A percentile compares a stretch with the other conserved stretches of the same genome.
Conservation (phyloP, 1,140 invertebrate species). For the Drosophila sp. region DNA sequence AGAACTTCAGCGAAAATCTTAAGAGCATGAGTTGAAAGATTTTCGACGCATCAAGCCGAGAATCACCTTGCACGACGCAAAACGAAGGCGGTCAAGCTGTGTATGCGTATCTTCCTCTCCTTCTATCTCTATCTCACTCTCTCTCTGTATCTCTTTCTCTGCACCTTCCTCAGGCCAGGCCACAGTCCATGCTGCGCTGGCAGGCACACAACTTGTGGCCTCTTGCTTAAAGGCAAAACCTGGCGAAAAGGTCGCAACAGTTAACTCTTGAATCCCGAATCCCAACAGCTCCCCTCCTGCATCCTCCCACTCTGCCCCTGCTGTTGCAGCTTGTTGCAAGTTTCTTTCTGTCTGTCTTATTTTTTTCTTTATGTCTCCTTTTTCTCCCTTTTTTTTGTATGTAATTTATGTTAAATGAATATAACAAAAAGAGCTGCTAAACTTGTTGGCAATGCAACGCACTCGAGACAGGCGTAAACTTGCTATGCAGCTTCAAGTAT, state of each 20-base stretch:
- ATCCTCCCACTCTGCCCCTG: neutral
- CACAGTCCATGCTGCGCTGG: slow-evolving; percentile 11
- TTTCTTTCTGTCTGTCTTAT: slow-evolving; percentile 20
- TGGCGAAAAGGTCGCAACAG: slow-evolving; percentile 73
- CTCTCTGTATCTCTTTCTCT: neutral
- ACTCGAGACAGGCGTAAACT: slow-evolving; percentile 72
- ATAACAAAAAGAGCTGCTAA: slow-evolving; percentile 74
- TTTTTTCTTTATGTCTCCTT: slow-evolving; percentile 16
- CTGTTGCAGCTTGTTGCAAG: slow-evolving; percentile 17
- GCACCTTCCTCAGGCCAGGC: slow-evolving; percentile 16
- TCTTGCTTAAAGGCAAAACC: slow-evolving; percentile 61
- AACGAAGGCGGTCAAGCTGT: slow-evolving; percentile 43
- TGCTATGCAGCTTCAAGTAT: slow-evolving; percentile 69
- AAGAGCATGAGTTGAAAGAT: slow-evolving; percentile 79
- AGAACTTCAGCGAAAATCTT: slow-evolving; percentile 54
- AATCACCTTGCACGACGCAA: slow-evolving; percentile 73
- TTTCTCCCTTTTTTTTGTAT: slow-evolving; percentile 53
- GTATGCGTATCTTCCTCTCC: slow-evolving; percentile 13
- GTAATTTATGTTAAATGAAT: slow-evolving; percentile 84
- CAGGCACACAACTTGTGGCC: slow-evolving; percentile 52
- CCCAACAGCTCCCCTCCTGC: too few relatives aligned
- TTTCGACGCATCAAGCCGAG: slow-evolving; percentile 73
- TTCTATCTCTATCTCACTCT: neutral
- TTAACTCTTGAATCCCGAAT: slow-evolving; percentile 22
- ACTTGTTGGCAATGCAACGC: slow-evolving; percentile 63